Evolutionary conservation across 2,888 invertebrate genomes (phyloP).

Genomic region (Tenodera sinensis): DNA sequence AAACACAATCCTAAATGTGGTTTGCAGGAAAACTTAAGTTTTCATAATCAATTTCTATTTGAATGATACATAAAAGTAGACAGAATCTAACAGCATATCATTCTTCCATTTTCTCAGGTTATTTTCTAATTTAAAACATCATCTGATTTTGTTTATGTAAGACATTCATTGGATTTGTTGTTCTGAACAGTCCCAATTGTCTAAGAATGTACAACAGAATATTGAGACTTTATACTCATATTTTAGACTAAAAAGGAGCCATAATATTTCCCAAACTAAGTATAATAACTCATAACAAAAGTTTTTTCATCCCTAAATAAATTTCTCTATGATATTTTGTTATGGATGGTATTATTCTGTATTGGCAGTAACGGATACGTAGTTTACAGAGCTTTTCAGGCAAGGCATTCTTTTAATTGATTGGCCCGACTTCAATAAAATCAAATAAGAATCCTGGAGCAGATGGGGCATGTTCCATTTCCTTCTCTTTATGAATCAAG

Average conservation of each 20-base stretch:
- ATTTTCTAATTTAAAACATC: neutral
- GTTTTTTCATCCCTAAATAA: neutral
- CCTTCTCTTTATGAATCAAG: neutral
- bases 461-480: constrained; percentile 30
- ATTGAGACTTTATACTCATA: neutral
- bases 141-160: neutral
- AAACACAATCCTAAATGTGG: too few relatives aligned
- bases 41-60: too few relatives aligned
- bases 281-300: neutral
- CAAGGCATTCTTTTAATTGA: constrained; percentile 40
- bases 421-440: constrained; percentile 43
- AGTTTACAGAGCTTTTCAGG: neutral
- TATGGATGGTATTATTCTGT: neutral
- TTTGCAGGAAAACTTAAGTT: too few relatives aligned
- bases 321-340: neutral
- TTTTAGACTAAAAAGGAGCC: neutral
- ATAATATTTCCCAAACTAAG: neutral
- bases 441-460: constrained; percentile 43
- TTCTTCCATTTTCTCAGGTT: too few relatives aligned
- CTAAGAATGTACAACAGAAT: neutral
- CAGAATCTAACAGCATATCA: too few relatives aligned
- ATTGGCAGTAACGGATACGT: neutral
- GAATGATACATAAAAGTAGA: too few relatives aligned
- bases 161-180: neutral
- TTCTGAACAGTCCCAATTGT: neutral